A percentile compares a stretch with the other conserved stretches of the same genome.
Evolutionary conservation across 2,888 invertebrate genomes (phyloP).

Genomic region (Rhaphigaster nebulosa): DNA sequence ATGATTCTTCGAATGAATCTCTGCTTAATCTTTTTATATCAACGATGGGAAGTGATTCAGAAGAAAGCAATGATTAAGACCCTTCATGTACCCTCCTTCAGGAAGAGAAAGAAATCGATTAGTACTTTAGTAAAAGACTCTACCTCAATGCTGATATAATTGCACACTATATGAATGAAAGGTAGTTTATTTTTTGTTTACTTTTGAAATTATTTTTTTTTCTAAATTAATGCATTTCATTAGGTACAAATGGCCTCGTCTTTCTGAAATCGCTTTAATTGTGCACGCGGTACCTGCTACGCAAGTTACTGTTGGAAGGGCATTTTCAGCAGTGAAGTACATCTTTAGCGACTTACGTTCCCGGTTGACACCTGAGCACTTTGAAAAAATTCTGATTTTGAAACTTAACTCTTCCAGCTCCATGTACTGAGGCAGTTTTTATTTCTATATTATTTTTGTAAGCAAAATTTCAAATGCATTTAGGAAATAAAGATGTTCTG

Average conservation of each 20-base stretch:
- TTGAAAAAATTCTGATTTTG: no score
- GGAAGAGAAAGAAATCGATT: background rate
- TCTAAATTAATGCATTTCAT: background rate
- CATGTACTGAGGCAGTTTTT: no score
- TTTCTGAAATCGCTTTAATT: background rate
- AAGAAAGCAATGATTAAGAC: no score
- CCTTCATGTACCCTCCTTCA: no score
- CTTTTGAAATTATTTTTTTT: background rate
- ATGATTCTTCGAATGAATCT: no score
- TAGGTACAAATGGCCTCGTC: conserved; percentile 7
- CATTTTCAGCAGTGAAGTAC: background rate
- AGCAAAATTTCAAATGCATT: no score
- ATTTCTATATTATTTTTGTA: no score
- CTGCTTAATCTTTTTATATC: no score
- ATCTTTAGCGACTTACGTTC: background rate
- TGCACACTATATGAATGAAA: background rate
- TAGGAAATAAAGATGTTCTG: no score
- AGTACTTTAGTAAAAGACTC: background rate
- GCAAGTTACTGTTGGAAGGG: background rate
- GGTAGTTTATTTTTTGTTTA: conserved; percentile 5
- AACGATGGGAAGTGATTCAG: no score
- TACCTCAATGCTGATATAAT: background rate
- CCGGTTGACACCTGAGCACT: background rate
- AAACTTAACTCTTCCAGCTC: background rate
- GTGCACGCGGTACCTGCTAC: background rate